Conservation (phyloP, 92 coral and sea anemone genomes). For the Porites evermanni region DNA sequence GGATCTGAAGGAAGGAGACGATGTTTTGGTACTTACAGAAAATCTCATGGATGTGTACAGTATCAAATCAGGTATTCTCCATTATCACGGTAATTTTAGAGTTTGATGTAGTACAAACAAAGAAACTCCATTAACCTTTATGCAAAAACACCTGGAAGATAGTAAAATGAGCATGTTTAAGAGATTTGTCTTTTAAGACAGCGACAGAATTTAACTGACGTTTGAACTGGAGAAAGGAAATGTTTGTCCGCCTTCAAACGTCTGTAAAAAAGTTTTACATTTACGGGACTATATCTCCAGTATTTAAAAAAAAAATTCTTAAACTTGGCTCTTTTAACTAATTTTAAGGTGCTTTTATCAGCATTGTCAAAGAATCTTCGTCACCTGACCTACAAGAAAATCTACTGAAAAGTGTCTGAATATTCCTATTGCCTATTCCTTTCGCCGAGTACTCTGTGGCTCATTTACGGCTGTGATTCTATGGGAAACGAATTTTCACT, state of each 20-base stretch:
- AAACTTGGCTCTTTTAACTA: too few relatives aligned
- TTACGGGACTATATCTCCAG: too few relatives aligned
- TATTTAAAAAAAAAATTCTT: too few relatives aligned
- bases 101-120: conserved; percentile 3
- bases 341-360: too few relatives aligned
- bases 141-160: conserved; percentile 8
- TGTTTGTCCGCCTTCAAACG: too few relatives aligned
- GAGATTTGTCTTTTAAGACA: conserved; percentile 31
- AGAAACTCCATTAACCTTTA: conserved; percentile 1
- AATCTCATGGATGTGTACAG: conserved; percentile 24
- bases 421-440: too few relatives aligned
- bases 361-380: too few relatives aligned
- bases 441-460: too few relatives aligned
- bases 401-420: too few relatives aligned
- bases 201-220: conserved; percentile 10
- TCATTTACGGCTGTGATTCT: too few relatives aligned
- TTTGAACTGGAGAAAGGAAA: not conserved
- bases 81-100: conserved; percentile 19
- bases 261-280: too few relatives aligned
- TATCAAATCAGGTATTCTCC: conserved; percentile 36
- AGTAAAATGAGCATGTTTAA: conserved; percentile 10
- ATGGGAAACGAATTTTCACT: conserved; percentile 13
- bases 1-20: conserved; percentile 33
- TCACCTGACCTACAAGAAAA: too few relatives aligned
- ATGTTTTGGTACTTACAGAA: conserved; percentile 14